phyloP scores from a whole-genome alignment of 1,140 invertebrate genomes.

The Drosophila willistoni region DNA sequence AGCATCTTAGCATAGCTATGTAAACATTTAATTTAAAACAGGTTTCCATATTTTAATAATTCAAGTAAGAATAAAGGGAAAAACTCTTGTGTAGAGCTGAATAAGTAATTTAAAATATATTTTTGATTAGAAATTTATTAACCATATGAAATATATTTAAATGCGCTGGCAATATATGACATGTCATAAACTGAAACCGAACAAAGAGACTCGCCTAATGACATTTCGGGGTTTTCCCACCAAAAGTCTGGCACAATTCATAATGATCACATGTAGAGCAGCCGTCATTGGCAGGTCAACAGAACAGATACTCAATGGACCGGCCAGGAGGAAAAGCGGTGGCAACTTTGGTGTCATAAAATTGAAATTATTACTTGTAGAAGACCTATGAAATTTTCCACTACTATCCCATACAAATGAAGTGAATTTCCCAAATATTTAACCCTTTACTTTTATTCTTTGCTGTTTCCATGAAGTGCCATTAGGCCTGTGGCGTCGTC shows the following conservation, averaged over 20 bases:
- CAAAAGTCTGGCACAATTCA: constrained; percentile 78
- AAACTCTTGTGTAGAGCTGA: no score
- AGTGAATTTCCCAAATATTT: constrained; percentile 66
- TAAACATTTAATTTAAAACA: no score
- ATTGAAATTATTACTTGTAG: constrained; percentile 12
- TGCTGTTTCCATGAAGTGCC: constrained; percentile 46
- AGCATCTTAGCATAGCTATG: no score
- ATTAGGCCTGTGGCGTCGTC: constrained; percentile 74
- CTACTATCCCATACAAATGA: constrained; percentile 55
- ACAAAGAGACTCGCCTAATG: constrained; percentile 58
- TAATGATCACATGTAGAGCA: constrained; percentile 58
- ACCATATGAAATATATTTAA: neutral
- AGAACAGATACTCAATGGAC: constrained; percentile 59
- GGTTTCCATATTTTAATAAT: no score
- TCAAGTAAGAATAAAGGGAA: no score
- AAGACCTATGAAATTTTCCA: constrained; percentile 58
- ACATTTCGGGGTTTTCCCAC: constrained; percentile 78
- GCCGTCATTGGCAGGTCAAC: constrained; percentile 16
- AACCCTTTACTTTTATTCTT: constrained; percentile 68
- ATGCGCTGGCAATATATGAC: constrained; percentile 32
- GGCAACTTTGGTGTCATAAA: constrained; percentile 72
- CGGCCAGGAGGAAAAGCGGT: constrained; percentile 14
- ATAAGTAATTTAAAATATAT: neutral
- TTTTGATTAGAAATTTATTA: neutral
- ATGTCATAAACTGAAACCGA: constrained; percentile 63